A percentile compares a stretch with the other conserved stretches of the same genome.
Evolutionary conservation across 2,797 vertebrate species (phyloP).

Genomic region (Lepilemur septentrionalis): DNA sequence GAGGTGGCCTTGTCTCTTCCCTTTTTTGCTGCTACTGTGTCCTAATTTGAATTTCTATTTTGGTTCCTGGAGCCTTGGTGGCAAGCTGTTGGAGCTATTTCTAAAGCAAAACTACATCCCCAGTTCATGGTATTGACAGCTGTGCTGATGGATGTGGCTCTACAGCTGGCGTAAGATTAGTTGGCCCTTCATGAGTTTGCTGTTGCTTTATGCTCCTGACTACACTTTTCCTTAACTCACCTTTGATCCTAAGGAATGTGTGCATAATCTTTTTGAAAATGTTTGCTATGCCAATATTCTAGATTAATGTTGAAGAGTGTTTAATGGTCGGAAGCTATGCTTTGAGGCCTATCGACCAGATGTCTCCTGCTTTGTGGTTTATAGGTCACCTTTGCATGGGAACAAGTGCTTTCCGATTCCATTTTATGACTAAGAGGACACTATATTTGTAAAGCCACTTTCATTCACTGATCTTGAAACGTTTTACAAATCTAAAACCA

Average conservation of each 20-base stretch:
- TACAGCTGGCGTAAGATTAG: not conserved
- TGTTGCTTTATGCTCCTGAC: not conserved
- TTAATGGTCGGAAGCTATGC: slow-evolving; percentile 24
- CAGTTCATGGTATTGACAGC: not conserved
- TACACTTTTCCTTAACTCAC: not conserved
- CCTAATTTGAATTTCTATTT: slow-evolving; percentile 11
- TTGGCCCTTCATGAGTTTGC: slow-evolving; percentile 19
- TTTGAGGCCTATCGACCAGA: not conserved
- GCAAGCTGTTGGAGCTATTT: slow-evolving; percentile 52
- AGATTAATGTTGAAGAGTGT: not conserved
- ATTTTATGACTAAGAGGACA: not conserved
- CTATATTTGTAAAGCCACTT: not conserved
- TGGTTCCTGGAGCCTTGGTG: not conserved
- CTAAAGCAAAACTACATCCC: not conserved
- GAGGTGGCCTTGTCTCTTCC: not conserved
- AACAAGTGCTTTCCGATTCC: not conserved
- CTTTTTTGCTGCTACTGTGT: not conserved
- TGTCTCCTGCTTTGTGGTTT: slow-evolving; percentile 10
- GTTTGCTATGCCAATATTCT: not conserved
- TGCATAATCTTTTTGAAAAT: slow-evolving; percentile 41
- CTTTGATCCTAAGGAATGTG: slow-evolving; percentile 56
- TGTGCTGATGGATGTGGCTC: slow-evolving; percentile 40
- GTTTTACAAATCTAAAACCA: not conserved
- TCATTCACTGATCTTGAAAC: not conserved
- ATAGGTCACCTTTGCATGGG: not conserved